Conservation (phyloP, 2,888 invertebrate species). For the Stramonita haemastoma region DNA sequence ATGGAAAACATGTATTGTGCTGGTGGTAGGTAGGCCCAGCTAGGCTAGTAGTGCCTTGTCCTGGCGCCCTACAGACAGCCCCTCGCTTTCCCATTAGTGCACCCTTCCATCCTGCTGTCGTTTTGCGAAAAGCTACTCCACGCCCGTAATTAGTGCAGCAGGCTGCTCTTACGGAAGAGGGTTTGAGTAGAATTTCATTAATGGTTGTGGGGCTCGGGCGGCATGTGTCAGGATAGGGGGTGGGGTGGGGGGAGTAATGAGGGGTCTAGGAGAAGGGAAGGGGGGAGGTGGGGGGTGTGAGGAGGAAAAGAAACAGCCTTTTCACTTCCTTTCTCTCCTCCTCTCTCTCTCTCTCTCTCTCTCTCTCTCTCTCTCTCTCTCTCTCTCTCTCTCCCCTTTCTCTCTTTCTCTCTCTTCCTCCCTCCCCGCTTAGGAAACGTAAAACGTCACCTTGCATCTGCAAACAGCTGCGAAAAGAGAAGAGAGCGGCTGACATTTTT, state of each 20-base stretch:
- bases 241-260: not conserved
- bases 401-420: not conserved
- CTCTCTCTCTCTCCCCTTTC: not conserved
- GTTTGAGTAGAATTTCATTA: constrained; percentile 45
- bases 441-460: constrained; percentile 41
- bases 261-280: not conserved
- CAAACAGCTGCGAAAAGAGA: constrained; percentile 37
- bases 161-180: constrained; percentile 39
- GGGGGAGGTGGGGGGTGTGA: too few relatives aligned
- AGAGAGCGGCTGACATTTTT: constrained; percentile 41
- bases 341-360: too few relatives aligned
- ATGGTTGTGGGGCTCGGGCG: constrained; percentile 29
- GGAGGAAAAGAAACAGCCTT: too few relatives aligned
- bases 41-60: too few relatives aligned
- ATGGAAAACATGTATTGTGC: constrained; percentile 28
- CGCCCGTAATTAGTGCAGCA: constrained; percentile 29
- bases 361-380: not conserved
- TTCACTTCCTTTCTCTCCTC: too few relatives aligned
- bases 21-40: not conserved
- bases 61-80: too few relatives aligned
- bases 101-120: constrained; percentile 5
- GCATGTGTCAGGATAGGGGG: constrained; percentile 32
- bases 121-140: constrained; percentile 20
- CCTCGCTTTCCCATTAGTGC: too few relatives aligned
- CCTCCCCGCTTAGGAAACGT: constrained; percentile 10